A percentile compares a stretch with the other conserved stretches of the same genome.
Evolutionary conservation across 2,888 invertebrate genomes (phyloP).

Genomic region (Eucera pruinosa): DNA sequence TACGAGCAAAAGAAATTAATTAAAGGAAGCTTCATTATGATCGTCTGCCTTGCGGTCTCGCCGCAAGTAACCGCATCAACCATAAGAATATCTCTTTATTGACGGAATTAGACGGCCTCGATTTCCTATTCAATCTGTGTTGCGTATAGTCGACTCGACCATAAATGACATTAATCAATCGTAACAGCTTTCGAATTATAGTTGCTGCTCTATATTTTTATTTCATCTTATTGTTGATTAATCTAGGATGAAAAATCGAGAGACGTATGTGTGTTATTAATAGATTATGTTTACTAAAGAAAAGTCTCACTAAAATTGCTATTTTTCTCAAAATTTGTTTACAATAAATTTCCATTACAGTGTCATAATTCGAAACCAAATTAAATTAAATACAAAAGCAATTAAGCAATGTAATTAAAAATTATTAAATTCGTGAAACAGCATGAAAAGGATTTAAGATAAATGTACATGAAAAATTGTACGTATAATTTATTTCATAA

Average conservation of each 20-base stretch:
- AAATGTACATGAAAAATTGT: too few relatives aligned
- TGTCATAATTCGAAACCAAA: neutral
- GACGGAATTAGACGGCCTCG: constrained; percentile 66
- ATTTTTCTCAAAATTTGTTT: neutral
- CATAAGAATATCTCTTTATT: constrained; percentile 64
- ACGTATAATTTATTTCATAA: too few relatives aligned
- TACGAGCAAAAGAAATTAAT: constrained; percentile 66
- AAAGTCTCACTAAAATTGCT: neutral
- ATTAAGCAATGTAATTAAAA: too few relatives aligned
- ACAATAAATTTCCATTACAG: neutral
- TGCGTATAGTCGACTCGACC: neutral
- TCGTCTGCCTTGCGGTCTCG: constrained; percentile 49
- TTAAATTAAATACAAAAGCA: too few relatives aligned
- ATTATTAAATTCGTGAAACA: too few relatives aligned
- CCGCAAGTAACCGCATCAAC: constrained; percentile 61
- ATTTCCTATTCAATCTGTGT: constrained; percentile 15
- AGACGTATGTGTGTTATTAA: neutral
- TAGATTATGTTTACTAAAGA: neutral
- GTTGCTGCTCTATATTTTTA: neutral
- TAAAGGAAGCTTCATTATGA: constrained; percentile 64
- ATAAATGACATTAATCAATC: constrained; percentile 8
- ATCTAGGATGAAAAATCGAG: neutral
- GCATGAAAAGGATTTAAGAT: too few relatives aligned
- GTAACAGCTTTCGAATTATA: neutral
- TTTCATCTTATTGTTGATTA: neutral